A percentile compares a stretch with the other conserved stretches of the same genome.
These are phyloP conservation scores for Papilio xuthus DNA, from an alignment of 1,140 invertebrate genomes.

Conservation along the genomic window DNA sequence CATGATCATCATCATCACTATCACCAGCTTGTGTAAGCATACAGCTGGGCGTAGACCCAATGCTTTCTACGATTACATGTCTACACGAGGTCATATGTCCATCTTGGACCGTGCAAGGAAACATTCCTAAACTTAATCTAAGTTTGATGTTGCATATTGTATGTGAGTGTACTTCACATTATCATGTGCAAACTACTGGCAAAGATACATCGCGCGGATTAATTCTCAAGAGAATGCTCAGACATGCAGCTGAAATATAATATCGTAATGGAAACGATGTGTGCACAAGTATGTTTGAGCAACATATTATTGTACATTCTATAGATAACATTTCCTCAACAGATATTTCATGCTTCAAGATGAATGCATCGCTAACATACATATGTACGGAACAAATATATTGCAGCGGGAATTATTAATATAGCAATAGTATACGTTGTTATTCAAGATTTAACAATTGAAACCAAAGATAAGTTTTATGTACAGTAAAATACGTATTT, in stretches of 20 bases:
- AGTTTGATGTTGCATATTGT: background rate
- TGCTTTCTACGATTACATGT: too few species aligned
- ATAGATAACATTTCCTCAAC: background rate
- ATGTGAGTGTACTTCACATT: background rate
- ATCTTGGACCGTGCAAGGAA: background rate
- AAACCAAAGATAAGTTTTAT: too few species aligned
- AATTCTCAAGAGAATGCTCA: background rate
- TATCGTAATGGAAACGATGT: background rate
- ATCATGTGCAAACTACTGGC: conserved; percentile 1
- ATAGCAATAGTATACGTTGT: too few species aligned
- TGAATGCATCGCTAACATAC: background rate
- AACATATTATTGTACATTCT: background rate
- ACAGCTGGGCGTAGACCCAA: too few species aligned
- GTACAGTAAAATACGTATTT: too few species aligned
- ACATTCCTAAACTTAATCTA: background rate
- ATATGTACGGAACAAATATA: too few species aligned
- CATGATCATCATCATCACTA: too few species aligned
- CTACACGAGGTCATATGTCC: too few species aligned
- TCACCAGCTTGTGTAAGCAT: too few species aligned
- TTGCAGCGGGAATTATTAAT: too few species aligned
- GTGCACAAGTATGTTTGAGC: background rate
- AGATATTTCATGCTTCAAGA: background rate
- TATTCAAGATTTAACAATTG: too few species aligned
- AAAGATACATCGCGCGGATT: conserved; percentile 2
- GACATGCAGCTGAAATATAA: conserved; percentile 6